Percentiles rank a stretch among this genome's conserved stretches.
Conservation (phyloP, 2,113 vertebrate species). For the Mastomys natalensis region DNA sequence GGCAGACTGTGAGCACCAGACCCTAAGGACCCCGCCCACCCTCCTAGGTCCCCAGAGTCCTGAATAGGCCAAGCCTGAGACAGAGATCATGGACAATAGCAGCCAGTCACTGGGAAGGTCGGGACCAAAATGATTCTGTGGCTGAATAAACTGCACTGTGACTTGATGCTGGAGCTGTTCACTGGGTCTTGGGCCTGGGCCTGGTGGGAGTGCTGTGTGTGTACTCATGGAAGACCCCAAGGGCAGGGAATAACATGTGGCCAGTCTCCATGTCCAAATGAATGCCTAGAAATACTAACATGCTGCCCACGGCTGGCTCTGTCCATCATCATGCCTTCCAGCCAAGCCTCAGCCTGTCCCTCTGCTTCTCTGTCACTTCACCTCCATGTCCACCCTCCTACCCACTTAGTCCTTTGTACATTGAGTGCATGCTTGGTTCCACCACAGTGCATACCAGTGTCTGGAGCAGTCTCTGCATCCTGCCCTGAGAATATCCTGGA, state of each 20-base stretch:
- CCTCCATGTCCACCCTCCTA: too few relatives aligned
- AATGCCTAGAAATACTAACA: not conserved
- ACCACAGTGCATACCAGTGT: not conserved
- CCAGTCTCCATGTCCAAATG: not conserved
- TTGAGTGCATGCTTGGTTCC: not conserved
- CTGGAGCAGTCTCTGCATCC: not conserved
- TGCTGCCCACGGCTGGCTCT: not conserved
- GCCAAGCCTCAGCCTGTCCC: not conserved
- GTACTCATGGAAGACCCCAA: too few relatives aligned
- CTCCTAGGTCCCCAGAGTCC: not conserved
- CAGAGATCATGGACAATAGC: constrained; percentile 14
- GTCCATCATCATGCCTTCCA: too few relatives aligned
- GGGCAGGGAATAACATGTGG: not conserved
- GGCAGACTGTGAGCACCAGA: constrained; percentile 5
- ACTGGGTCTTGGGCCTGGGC: not conserved
- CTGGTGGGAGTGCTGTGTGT: not conserved
- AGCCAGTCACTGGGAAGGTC: not conserved
- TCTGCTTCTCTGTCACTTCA: not conserved
- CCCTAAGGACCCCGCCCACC: too few relatives aligned
- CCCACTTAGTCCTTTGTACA: not conserved
- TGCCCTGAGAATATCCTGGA: not conserved
- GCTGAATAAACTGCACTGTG: constrained; percentile 74
- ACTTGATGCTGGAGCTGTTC: not conserved
- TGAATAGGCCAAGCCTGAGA: not conserved
- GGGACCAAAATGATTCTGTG: constrained; percentile 32